phyloP scores from a whole-genome alignment of 2,797 vertebrate genomes.

The Botia almorhae region DNA sequence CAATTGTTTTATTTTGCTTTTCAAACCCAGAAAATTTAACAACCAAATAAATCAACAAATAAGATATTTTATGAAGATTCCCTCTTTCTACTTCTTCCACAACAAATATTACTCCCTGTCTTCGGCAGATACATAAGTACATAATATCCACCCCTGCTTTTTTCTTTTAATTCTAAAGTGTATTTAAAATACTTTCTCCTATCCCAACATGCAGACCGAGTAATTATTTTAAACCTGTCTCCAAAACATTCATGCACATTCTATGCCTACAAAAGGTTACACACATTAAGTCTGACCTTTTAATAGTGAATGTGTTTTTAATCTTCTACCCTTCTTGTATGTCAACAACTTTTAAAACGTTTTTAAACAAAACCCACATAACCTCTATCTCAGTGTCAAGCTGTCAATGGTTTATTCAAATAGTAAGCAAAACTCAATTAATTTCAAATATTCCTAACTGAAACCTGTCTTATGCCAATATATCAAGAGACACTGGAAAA shows the following conservation, averaged over 20 bases:
- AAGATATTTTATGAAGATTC: too few relatives aligned
- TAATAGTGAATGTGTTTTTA: too few relatives aligned
- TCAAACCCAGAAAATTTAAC: background rate
- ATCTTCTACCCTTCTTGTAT: too few relatives aligned
- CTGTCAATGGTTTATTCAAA: constrained; percentile 45
- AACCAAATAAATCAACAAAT: too few relatives aligned
- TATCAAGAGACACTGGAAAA: constrained; percentile 59
- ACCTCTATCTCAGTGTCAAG: background rate
- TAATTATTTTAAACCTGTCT: background rate
- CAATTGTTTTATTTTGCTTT: background rate
- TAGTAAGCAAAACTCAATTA: constrained; percentile 36
- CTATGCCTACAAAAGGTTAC: background rate
- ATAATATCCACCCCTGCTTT: too few relatives aligned
- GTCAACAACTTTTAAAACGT: too few relatives aligned
- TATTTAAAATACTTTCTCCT: background rate
- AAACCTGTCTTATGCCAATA: constrained; percentile 48
- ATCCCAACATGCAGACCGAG: background rate
- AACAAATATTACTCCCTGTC: too few relatives aligned
- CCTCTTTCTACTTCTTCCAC: too few relatives aligned
- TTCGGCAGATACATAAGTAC: too few relatives aligned
- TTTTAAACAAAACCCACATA: background rate
- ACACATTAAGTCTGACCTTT: background rate
- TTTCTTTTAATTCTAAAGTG: too few relatives aligned
- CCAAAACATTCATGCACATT: background rate
- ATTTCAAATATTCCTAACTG: constrained; percentile 47